Base-by-base conservation (phyloP, 2,888 invertebrate genomes). In the Cephus nigrinus region DNA sequence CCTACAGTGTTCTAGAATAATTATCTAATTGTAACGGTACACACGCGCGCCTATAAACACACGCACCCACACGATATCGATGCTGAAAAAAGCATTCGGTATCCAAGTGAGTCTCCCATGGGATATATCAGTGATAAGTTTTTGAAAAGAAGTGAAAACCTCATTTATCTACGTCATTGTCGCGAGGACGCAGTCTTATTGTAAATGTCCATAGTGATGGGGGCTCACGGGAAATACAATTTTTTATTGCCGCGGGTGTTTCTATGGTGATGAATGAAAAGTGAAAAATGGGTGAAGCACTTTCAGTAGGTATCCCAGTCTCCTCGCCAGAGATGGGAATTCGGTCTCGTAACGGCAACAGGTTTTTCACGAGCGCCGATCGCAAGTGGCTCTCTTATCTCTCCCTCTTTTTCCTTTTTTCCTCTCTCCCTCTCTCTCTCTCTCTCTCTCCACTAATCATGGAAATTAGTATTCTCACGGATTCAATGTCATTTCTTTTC, bases 381-480 rank as follows among this genome's bases (percentile, higher is more conserved):
- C 55, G 0, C 55, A 55, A 55, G 55, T 55, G 55, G 55, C 0
- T 23, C 23, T 55, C 23, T 55, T 55, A 55, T 71, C 71, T 75
- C 68, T 15, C 36, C 55, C 36, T 33, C 11, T 11, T 74, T 31
- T 73, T 68, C 68, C 68, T 31, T 40, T 74, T 78, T 75, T 73
- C 4, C n/a, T 35, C 40, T 76, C 77, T 77, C 78, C 76, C 78
- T 36, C 76, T 72, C 76, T 75, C 55, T 78, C 75, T 15, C 34
- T 73, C 74, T 77, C 36, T 77, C 75, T 77, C 69, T 77, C 30
- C 40, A 11, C 31, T 75, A 55, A 32, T 55, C 71, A 11, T 15
- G 33, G 30, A 23, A 32, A 74, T n/a, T n/a, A 68, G 69, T 31
- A 35, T 55, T 33, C 69, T 55, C 71, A 4, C 11, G 69, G 35